Base-by-base conservation (phyloP, 1,140 invertebrate species). In the Camponotus vicinus region DNA sequence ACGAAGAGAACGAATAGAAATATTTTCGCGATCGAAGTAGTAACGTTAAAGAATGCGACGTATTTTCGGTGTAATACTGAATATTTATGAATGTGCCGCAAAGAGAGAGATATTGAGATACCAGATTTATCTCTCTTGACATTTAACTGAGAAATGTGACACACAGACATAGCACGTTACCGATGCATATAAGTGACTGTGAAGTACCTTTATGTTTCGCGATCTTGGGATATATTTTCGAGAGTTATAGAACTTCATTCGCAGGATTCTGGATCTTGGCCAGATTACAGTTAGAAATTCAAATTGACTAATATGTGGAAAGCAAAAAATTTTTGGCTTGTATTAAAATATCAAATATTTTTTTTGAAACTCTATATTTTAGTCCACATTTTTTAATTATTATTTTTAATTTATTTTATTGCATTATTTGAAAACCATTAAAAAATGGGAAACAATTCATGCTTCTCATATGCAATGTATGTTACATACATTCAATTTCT, bases 61-160 rank as follows among this genome's bases (percentile, higher is more conserved):
- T 73, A 83, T 82, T 86, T 86, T 86, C 45, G 42, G 32, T 69
- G 15, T 42, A 86, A 49, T 13, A 11, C 40, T 69, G 77, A 82
- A 86, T 86, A 86, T 83, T 83, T 83, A 86, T 82, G 63, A 86
- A 85, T 86, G 27, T 27, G 55, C 21, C 77, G 66, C 13, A 49
- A 5, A 27, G 27, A 27, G 27, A 27, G 27, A 27, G 37, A 42
- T 4, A 11, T 37, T 21, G 27, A 21, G 27, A 45, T 42, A 27
- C 9, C 32, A 34, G 42, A 71, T 82, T 71, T 86, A 86, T 86
- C 77, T 83, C 34, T 0, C 67, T 79, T 86, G 85, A 86, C 85
- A 86, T 86, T 86, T 86, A 64, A 42, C 42, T 18, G 32, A 82
- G 34, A 59, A 15, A 37, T 18, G 27, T 27, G 42, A 32, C 40